Evolutionary conservation across 2,113 vertebrate genomes (phyloP), one percentile per base, ranked within the genome.

Genomic region (Rhinolophus sinicus): DNA sequence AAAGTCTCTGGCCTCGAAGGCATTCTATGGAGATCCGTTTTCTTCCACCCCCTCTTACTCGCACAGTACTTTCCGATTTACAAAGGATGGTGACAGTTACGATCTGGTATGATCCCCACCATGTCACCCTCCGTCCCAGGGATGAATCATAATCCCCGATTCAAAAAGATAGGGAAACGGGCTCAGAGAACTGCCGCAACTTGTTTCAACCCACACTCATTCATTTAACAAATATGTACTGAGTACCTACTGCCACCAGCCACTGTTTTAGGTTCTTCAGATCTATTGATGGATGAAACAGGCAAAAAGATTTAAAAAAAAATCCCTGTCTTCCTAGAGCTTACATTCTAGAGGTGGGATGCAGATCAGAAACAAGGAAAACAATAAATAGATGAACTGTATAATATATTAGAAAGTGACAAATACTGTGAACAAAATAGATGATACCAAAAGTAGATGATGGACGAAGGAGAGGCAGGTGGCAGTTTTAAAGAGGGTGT

Each of bases 81-180:
- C 8, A 62, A 33, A 90, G 16, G 10, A 6, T 10, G 11, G n/a
- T 47, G 40, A 75, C 16, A 8, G 15, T 16, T 52, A 3, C 64
- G 7, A 40, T 73, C n/a, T 52, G 62, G 35, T 8, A 33, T 0
- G 1, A 11, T 76, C 28, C 72, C 15, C 65, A 60, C 8, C 1
- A 0, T 13, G 12, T 21, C 14, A 44, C 13, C 16, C 0, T 7
- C 30, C 2, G 0, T 40, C 40, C 54, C 14, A 7, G 73, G 28
- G 33, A 38, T 21, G 8, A 33, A n/a, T 75, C 8, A 6, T 50
- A 21, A 69, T 65, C 65, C 40, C 70, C n/a, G 10, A 83, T 40
- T 65, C 77, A 28, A 4, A 2, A 64, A 47, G 30, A 30, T 0
- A 72, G 33, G 56, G 14, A 82, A 86, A 75, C 76, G 54, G 75